Base-by-base conservation (phyloP, 2,113 vertebrate species). In the Muntiacus reevesi region DNA sequence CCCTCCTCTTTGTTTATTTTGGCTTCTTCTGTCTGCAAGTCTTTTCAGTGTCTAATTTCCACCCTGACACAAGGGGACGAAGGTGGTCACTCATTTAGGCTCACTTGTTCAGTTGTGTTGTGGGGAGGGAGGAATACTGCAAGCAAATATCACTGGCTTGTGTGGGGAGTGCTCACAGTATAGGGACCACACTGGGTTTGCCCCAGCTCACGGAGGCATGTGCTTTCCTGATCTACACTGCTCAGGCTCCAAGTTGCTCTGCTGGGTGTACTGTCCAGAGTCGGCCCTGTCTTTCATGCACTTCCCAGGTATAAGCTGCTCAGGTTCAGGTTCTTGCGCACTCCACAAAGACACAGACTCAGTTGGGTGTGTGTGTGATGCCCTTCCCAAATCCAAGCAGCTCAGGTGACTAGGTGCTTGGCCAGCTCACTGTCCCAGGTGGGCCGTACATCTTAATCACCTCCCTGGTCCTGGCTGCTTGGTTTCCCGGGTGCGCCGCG, bases 401-500 rank as follows among this genome's bases (percentile, higher is more conserved):
- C n/a, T 71, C n/a, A 71, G 64, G 64, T 2, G 8, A 71, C n/a
- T n/a, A 71, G 64, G 64, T 71, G 9, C n/a, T 71, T 71, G n/a
- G 64, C 17, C 64, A 71, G 9, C n/a, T 21, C 9, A 1, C n/a
- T 71, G n/a, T 71, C n/a, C 64, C 2, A 71, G n/a, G 64, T 71
- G n/a, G n/a, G 64, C 64, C 19, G 4, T 36, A 9, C 64, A 36
- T 36, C n/a, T 71, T 71, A 71, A 71, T 71, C 64, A 71, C 17
- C 19, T 36, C 64, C 64, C 16, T 71, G 64, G 17, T 71, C n/a
- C n/a, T 71, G 64, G 64, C 64, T 71, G n/a, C 10, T 71, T 36
- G n/a, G 64, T 36, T 71, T 71, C n/a, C n/a, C 11, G 15, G n/a
- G n/a, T 71, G 33, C 1, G 0, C n/a, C 4, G 5, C 0, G 2